A percentile compares a stretch with the other conserved stretches of the same genome.
Evolutionary conservation across 2,113 vertebrate genomes (phyloP).

Genomic region (Ramphastos sulfuratus): DNA sequence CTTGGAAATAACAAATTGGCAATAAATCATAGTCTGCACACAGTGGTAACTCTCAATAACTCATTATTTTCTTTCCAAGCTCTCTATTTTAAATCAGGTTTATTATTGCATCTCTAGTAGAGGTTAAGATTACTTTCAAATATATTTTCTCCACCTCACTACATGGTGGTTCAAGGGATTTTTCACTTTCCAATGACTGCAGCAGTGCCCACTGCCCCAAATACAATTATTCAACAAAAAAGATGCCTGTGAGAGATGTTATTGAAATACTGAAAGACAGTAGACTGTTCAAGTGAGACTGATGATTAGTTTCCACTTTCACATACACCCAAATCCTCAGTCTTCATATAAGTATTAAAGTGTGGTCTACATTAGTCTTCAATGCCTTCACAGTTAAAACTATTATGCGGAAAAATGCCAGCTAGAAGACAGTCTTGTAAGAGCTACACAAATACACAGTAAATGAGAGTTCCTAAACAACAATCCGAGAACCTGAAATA

Average conservation of each 20-base stretch:
- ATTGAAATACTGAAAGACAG: not conserved
- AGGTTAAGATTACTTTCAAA: conserved; percentile 12
- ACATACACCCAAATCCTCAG: not conserved
- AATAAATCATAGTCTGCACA: not conserved
- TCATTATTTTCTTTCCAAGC: conserved; percentile 1
- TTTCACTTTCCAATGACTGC: not conserved
- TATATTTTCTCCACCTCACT: not conserved
- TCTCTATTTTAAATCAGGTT: not conserved
- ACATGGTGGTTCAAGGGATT: not conserved
- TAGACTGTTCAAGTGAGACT: not conserved
- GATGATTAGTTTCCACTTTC: not conserved
- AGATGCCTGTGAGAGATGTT: not conserved
- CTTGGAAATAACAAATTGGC: not conserved
- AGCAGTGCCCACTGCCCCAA: not conserved
- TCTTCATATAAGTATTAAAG: not conserved
- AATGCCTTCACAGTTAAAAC: not conserved
- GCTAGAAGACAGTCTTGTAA: not conserved
- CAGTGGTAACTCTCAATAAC: not conserved
- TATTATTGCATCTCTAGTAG: not conserved
- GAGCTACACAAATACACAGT: not conserved
- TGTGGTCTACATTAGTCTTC: not conserved
- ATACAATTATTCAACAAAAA: not conserved
- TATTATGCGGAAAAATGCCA: not conserved
- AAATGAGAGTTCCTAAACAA: not conserved
- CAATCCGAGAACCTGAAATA: not conserved